phyloP scores from a whole-genome alignment of 1,140 invertebrate species.

The Apocrypta bakeri region DNA sequence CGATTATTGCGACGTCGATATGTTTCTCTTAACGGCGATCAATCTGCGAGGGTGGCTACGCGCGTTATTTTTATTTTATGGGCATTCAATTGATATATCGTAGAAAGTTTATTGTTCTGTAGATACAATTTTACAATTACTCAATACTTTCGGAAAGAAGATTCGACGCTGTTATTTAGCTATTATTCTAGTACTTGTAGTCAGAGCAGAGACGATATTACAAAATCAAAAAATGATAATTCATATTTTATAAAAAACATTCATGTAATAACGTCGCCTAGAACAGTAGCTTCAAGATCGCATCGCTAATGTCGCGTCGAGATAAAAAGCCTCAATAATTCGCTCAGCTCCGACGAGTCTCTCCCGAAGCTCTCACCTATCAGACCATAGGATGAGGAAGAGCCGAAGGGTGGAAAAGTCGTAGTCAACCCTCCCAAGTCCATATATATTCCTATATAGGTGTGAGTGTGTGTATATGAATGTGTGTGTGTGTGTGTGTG shows the following conservation, averaged over 20 bases:
- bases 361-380: background rate
- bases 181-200: too few relatives aligned
- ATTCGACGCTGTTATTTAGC: too few relatives aligned
- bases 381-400: background rate
- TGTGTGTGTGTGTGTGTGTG: too few relatives aligned
- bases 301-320: background rate
- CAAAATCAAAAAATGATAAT: too few relatives aligned
- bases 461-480: background rate
- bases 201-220: too few relatives aligned
- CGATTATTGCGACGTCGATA: conserved; percentile 50
- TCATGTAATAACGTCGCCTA: too few relatives aligned
- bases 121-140: background rate
- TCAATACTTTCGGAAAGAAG: too few relatives aligned
- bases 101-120: background rate
- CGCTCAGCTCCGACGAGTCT: background rate
- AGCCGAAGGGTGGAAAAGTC: conserved; percentile 49
- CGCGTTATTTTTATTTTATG: conserved; percentile 9
- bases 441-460: background rate
- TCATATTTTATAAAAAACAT: too few relatives aligned
- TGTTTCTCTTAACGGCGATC: conserved; percentile 52
- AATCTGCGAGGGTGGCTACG: conserved; percentile 4
- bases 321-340: background rate
- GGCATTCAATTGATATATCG: conserved; percentile 31
- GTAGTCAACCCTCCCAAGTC: conserved; percentile 39
- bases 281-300: background rate